phyloP scores from a whole-genome alignment of 2,113 vertebrate species.

The Naja naja region DNA sequence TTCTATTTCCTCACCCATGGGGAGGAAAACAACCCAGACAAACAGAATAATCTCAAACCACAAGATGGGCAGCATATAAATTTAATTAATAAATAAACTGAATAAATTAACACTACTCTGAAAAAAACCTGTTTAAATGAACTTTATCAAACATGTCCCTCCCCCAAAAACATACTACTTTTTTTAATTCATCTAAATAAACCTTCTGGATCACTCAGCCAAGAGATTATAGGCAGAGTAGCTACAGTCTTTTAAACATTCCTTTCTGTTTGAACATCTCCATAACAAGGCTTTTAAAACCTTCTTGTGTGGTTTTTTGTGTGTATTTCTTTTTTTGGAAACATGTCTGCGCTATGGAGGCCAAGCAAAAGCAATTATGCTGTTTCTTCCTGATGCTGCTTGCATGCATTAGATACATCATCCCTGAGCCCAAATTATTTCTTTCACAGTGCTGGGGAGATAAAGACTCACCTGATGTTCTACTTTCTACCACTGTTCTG shows the following conservation, averaged over 20 bases:
- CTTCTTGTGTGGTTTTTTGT: neutral
- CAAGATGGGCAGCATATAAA: neutral
- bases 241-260: neutral
- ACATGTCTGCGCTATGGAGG: neutral
- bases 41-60: neutral
- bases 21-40: neutral
- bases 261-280: neutral
- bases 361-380: neutral
- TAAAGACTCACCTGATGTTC: neutral
- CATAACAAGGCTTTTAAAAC: neutral
- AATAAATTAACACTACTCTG: neutral
- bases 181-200: neutral
- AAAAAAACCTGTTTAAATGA: neutral
- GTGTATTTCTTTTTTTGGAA: neutral
- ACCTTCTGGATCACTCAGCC: neutral
- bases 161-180: neutral
- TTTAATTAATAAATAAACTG: neutral
- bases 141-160: neutral
- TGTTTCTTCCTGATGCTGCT: neutral
- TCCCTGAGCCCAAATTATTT: neutral
- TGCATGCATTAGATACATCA: neutral
- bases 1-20: too few species aligned
- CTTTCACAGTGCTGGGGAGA: neutral
- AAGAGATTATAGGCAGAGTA: neutral
- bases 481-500: neutral